Base-by-base conservation (phyloP, 2,113 vertebrate species). In the Pimephales promelas region DNA sequence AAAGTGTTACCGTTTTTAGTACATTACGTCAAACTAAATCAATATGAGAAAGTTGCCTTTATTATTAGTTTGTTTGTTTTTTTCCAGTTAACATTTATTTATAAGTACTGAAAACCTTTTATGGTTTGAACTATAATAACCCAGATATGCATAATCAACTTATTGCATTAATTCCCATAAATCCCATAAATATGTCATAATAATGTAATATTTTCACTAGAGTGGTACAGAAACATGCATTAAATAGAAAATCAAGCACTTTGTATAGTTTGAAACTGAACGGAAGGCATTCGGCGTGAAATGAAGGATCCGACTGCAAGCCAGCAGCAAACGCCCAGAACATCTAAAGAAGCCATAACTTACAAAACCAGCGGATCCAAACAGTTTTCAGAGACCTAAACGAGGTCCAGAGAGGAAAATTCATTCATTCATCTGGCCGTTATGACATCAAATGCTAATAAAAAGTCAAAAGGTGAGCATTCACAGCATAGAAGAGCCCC, bases 241-340 rank as follows among this genome's bases (percentile, higher is more conserved):
- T 43, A 64, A 80, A 74, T 73, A 45, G 66, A 79, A 73, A 83
- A 45, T 68, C 49, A 36, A 75, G 47, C 66, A 79, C 74, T 79
- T 78, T 43, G 22, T 73, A 40, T 40, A 62, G 24, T 24, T 54
- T 26, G 43, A 26, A 34, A 52, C 9, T 10, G 24, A 24, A 68
- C 6, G 9, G 31, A 83, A 83, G 40, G 82, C 73, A 52, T 83
- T 40, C 24, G 13, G 79, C 31, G 34, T 16, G 40, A 20, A 47
- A 49, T 34, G 52, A 47, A 36, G 72, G 34, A 31, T 24, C 22
- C 28, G 34, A 61, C 40, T 61, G 43, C 73, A 82, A 71, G 49
- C 47, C 22, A 31, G 20, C 26, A 11, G 4, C 59, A 66, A 47
- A 64, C 18, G 18, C 24, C 16, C 31, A 70, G 16, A 72, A 68